phyloP scores from a whole-genome alignment of 2,888 invertebrate species.

The Chromoteleia sp. region DNA sequence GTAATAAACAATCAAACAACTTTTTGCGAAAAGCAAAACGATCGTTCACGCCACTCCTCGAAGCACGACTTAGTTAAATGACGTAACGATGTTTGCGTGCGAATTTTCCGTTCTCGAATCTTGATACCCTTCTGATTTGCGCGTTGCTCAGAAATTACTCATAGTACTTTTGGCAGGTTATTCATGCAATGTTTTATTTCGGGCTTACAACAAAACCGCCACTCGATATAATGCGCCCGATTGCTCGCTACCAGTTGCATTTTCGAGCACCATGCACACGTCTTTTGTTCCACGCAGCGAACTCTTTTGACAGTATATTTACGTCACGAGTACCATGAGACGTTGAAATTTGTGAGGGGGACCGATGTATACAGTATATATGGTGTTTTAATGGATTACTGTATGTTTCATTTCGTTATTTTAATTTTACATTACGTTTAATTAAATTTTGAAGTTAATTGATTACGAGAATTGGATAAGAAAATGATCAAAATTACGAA shows the following conservation, averaged over 20 bases:
- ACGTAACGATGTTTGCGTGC: constrained; percentile 68
- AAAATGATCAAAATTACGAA: too few relatives aligned
- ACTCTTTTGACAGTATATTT: constrained; percentile 66
- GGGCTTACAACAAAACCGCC: constrained; percentile 71
- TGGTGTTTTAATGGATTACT: constrained; percentile 17
- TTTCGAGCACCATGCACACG: constrained; percentile 74
- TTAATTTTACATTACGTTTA: too few relatives aligned
- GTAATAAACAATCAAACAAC: constrained; percentile 27
- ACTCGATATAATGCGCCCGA: constrained; percentile 74
- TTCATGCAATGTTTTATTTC: constrained; percentile 69
- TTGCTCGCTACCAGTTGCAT: constrained; percentile 81
- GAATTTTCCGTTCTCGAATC: constrained; percentile 57
- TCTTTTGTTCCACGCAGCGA: constrained; percentile 67
- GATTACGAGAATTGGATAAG: too few relatives aligned
- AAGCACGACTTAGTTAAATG: constrained; percentile 42
- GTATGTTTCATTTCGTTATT: too few relatives aligned
- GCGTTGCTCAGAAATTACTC: constrained; percentile 56
- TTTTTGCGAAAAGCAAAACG: constrained; percentile 36
- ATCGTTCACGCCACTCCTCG: constrained; percentile 28
- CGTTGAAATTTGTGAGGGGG: constrained; percentile 26
- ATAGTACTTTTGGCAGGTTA: constrained; percentile 60
- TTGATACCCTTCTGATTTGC: constrained; percentile 47
- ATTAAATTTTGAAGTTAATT: too few relatives aligned
- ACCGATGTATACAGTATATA: constrained; percentile 20
- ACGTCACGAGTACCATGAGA: constrained; percentile 47